phyloP scores from a whole-genome alignment of 2,797 vertebrate species.

The Glossophaga mutica region DNA sequence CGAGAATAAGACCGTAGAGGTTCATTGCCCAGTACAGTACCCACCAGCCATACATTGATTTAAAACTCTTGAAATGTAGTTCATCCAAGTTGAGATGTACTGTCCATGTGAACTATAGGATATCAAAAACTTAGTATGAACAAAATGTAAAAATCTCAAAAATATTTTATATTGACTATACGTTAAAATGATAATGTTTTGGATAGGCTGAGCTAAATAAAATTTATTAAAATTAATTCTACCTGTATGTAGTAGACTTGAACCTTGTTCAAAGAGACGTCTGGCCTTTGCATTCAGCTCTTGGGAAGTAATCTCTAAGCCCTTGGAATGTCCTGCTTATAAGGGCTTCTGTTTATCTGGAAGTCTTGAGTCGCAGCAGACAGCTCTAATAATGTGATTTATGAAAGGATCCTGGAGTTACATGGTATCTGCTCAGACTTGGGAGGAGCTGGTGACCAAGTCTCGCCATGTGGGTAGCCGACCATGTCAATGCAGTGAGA shows the following conservation, averaged over 20 bases:
- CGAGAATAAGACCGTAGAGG: not conserved
- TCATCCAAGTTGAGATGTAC: not conserved
- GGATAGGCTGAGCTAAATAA: not conserved
- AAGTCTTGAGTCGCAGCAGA: not conserved
- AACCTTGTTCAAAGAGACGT: not conserved
- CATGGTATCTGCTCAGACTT: not conserved
- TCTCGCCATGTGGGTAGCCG: not conserved
- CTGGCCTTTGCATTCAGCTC: not conserved
- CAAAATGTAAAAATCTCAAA: not conserved
- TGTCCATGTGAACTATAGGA: not conserved
- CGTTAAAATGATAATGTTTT: not conserved
- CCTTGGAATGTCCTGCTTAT: not conserved
- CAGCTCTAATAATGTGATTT: not conserved
- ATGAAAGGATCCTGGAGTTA: not conserved
- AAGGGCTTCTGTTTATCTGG: not conserved
- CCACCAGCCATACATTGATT: not conserved
- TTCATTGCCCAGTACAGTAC: rapidly evolving
- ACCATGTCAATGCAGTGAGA: not conserved
- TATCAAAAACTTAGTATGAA: not conserved
- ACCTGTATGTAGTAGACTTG: not conserved
- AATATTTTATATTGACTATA: not conserved
- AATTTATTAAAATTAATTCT: not conserved
- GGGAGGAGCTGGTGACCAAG: not conserved
- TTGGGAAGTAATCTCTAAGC: not conserved
- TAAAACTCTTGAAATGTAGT: not conserved